A percentile compares a stretch with the other conserved stretches of the same genome.
Evolutionary conservation across 1,140 invertebrate genomes (phyloP).

Genomic region (Trichonephila clavipes): DNA sequence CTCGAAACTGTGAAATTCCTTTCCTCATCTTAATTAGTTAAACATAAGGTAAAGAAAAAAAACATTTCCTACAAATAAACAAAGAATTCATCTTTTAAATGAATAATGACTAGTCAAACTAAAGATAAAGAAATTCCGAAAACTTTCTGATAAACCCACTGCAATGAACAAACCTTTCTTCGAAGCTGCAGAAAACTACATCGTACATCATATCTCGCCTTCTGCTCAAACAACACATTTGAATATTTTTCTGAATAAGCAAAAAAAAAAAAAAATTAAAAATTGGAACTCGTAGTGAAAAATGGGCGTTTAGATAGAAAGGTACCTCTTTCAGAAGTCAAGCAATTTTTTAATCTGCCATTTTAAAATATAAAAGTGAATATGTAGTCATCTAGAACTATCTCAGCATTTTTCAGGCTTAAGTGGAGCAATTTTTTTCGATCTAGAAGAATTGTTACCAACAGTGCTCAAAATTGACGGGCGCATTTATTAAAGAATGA

Average conservation of each 20-base stretch:
- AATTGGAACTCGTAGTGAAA: not conserved
- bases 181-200: not conserved
- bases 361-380: conserved; percentile 43
- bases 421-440: not conserved
- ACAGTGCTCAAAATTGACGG: conserved; percentile 13
- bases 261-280: conserved; percentile 6
- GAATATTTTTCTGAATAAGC: conserved; percentile 31
- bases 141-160: not conserved
- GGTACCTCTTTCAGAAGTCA: conserved; percentile 36
- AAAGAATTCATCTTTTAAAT: not conserved
- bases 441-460: not conserved
- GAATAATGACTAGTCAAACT: not conserved
- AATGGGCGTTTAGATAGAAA: not conserved
- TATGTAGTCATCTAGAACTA: conserved; percentile 15
- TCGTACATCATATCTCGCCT: conserved; percentile 23
- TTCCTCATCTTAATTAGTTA: not conserved
- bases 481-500: conserved; percentile 48
- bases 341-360: conserved; percentile 55
- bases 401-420: conserved; percentile 48
- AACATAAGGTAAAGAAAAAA: not conserved
- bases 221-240: conserved; percentile 16
- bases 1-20: not conserved
- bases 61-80: not conserved
- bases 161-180: not conserved
- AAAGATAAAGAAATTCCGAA: conserved; percentile 4